Percentiles rank a stretch among this genome's conserved stretches.
phyloP scores from a whole-genome alignment of 2,113 vertebrate genomes.

The Pelusios castaneus region DNA sequence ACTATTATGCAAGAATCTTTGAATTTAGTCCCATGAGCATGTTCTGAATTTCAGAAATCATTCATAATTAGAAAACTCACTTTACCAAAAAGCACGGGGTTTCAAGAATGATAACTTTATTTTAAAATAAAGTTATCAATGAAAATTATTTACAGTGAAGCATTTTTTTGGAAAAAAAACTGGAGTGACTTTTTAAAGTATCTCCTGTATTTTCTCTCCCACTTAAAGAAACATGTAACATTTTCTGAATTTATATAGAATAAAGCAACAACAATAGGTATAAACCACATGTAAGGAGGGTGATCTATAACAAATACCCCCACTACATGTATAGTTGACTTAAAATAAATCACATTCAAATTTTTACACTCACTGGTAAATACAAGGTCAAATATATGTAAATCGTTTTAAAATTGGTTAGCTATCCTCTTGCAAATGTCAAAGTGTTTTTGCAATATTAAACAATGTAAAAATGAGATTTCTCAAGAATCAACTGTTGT shows the following conservation, averaged over 20 bases:
- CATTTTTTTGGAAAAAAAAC: neutral
- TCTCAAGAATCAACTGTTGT: slow-evolving; percentile 21
- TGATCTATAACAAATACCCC: neutral
- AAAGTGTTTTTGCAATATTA: neutral
- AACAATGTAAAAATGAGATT: slow-evolving; percentile 32
- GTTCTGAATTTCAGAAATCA: neutral
- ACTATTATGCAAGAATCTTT: neutral
- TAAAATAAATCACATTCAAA: neutral
- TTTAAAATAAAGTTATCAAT: neutral
- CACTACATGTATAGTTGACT: neutral
- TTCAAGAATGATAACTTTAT: neutral
- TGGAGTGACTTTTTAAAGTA: neutral
- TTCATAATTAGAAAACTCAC: neutral
- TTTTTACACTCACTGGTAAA: neutral
- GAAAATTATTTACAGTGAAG: neutral
- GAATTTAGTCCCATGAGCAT: neutral
- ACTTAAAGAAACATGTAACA: neutral
- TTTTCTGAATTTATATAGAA: neutral
- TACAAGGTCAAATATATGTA: neutral
- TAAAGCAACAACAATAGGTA: neutral
- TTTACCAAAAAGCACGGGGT: neutral
- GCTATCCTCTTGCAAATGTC: neutral
- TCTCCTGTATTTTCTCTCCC: neutral
- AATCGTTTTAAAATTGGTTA: neutral
- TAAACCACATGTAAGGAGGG: neutral